A percentile compares a stretch with the other conserved stretches of the same genome.
phyloP scores from a whole-genome alignment of 2,888 invertebrate genomes.

The Gisinianus flammeolus region DNA sequence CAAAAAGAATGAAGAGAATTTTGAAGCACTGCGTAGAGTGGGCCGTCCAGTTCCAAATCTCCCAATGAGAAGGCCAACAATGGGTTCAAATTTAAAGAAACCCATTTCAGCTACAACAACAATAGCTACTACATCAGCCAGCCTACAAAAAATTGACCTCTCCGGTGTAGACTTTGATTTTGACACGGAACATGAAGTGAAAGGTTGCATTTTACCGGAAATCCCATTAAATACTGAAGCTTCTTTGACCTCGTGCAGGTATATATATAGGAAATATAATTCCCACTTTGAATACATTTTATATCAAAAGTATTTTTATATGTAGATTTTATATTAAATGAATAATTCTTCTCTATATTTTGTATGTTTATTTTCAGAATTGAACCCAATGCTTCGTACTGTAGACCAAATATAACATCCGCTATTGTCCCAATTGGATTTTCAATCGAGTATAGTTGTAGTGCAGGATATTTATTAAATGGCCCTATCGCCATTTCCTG shows the following conservation, averaged over 20 bases:
- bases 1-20: slow-evolving; percentile 23
- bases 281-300: no score
- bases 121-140: not conserved
- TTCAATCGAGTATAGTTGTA: slow-evolving; percentile 51
- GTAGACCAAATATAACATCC: slow-evolving; percentile 40
- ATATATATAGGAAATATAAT: no score
- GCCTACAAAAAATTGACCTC: slow-evolving; percentile 25
- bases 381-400: slow-evolving; percentile 47
- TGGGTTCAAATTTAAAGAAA: slow-evolving; percentile 5
- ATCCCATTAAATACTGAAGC: slow-evolving; percentile 56
- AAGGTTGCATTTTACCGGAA: slow-evolving; percentile 52
- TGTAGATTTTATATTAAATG: not conserved
- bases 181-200: not conserved
- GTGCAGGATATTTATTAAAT: slow-evolving; percentile 53
- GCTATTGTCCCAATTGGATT: slow-evolving; percentile 44
- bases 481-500: slow-evolving; percentile 53
- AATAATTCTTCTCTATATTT: not conserved
- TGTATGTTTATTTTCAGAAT: no score
- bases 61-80: slow-evolving; percentile 36
- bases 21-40: slow-evolving; percentile 24
- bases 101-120: slow-evolving; percentile 28
- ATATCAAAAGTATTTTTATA: not conserved
- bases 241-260: slow-evolving; percentile 52
- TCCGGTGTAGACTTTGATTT: slow-evolving; percentile 35
- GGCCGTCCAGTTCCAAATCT: slow-evolving; percentile 30